Conservation (phyloP, 2,113 vertebrate genomes). For the Siphamia tubifer region DNA sequence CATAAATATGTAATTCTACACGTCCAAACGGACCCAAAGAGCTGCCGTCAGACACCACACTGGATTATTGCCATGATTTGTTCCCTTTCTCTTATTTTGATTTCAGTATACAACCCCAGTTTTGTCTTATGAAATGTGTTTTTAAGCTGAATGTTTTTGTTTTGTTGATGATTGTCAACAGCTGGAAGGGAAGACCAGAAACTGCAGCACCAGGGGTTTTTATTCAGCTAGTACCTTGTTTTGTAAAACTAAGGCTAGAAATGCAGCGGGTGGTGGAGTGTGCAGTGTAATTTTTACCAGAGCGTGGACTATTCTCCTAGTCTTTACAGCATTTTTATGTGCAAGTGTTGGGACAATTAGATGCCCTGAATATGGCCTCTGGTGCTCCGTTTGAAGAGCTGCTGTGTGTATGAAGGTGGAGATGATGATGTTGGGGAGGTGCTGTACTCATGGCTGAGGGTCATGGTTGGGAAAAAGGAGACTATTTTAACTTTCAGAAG, state of each 20-base stretch:
- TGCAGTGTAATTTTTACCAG: constrained; percentile 31
- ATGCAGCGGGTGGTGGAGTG: constrained; percentile 5
- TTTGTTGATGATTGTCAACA: constrained; percentile 53
- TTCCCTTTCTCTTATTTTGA: constrained; percentile 59
- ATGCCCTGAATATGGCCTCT: constrained; percentile 56
- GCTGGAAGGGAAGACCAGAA: constrained; percentile 20
- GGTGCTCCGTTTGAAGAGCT: constrained; percentile 58
- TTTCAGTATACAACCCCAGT: constrained; percentile 38
- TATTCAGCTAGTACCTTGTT: constrained; percentile 40
- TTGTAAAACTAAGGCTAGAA: constrained; percentile 13
- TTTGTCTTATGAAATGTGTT: constrained; percentile 58
- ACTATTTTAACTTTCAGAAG: constrained; percentile 52
- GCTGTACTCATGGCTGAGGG: constrained; percentile 57
- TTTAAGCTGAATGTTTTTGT: constrained; percentile 63
- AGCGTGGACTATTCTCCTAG: constrained; percentile 22
- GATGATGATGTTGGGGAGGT: constrained; percentile 49
- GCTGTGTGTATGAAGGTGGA: constrained; percentile 50
- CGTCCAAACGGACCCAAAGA: constrained; percentile 79
- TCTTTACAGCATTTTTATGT: constrained; percentile 26
- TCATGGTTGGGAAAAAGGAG: constrained; percentile 51
- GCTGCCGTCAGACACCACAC: constrained; percentile 77
- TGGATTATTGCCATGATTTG: constrained; percentile 71
- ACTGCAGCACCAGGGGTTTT: constrained; percentile 35
- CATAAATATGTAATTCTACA: constrained; percentile 79
- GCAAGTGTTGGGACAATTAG: constrained; percentile 22